A percentile compares a stretch with the other conserved stretches of the same genome.
phyloP scores from a whole-genome alignment of 2,888 invertebrate genomes.

The Ectemnius continuus region DNA sequence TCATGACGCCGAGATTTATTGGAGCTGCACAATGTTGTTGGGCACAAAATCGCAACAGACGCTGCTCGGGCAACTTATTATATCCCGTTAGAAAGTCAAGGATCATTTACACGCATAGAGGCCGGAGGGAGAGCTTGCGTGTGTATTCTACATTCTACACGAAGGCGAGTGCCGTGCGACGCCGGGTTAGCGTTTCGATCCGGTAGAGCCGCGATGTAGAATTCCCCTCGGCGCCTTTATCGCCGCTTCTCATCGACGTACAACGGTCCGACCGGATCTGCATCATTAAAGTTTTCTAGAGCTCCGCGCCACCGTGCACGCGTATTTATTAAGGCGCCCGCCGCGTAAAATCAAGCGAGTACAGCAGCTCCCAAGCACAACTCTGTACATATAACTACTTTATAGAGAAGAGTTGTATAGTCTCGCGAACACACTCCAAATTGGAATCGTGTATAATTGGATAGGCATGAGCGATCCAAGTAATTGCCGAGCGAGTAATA shows the following conservation, averaged over 20 bases:
- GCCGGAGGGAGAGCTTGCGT: slow-evolving; percentile 39
- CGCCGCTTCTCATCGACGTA: slow-evolving; percentile 26
- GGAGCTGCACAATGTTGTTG: not conserved
- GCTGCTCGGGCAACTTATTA: slow-evolving; percentile 33
- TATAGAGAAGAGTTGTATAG: too few relatives aligned
- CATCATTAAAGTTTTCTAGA: slow-evolving; percentile 37
- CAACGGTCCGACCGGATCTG: slow-evolving; percentile 39
- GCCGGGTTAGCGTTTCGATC: slow-evolving; percentile 26
- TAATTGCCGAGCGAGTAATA: too few relatives aligned
- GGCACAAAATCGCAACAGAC: not conserved
- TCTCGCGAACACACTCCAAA: not conserved
- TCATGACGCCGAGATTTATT: not conserved
- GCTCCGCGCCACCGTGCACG: not conserved
- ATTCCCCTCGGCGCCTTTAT: slow-evolving; percentile 42
- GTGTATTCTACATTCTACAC: slow-evolving; percentile 19
- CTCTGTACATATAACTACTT: too few relatives aligned
- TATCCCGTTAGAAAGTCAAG: slow-evolving; percentile 29
- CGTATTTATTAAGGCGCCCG: too few relatives aligned
- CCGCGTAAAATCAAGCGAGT: too few relatives aligned
- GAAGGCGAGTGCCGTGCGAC: not conserved
- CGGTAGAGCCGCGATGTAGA: slow-evolving; percentile 29
- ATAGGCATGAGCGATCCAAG: too few relatives aligned
- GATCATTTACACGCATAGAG: slow-evolving; percentile 33
- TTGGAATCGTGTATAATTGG: slow-evolving; percentile 17
- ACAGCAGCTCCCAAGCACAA: too few relatives aligned